These are phyloP conservation scores for Lophius americanus DNA, from an alignment of 2,797 vertebrate species.

Conservation along the genomic window DNA sequence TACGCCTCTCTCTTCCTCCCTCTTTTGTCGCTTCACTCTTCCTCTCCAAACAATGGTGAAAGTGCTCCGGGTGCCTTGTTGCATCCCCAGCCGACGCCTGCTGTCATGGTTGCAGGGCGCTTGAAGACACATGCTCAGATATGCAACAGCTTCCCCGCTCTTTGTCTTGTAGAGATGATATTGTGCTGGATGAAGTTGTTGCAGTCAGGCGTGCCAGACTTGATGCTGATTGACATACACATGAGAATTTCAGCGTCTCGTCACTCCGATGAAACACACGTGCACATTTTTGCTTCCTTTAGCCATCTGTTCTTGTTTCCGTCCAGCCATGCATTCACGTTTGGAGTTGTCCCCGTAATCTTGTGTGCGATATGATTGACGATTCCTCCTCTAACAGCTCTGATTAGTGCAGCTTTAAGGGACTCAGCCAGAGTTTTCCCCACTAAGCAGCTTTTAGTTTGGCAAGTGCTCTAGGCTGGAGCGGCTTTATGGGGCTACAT, in stretches of 20 bases:
- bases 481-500: conserved; percentile 51
- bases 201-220: conserved; percentile 33
- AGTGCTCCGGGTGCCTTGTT: conserved; percentile 56
- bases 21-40: conserved; percentile 34
- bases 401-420: conserved; percentile 78
- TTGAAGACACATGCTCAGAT: conserved; percentile 69
- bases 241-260: background rate
- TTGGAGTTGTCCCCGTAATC: conserved; percentile 53
- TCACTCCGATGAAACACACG: background rate
- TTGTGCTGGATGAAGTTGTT: conserved; percentile 49
- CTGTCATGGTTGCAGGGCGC: conserved; percentile 46
- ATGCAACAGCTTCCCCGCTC: conserved; percentile 70
- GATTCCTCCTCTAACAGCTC: conserved; percentile 64
- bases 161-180: conserved; percentile 67
- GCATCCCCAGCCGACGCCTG: conserved; percentile 61
- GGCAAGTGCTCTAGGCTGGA: conserved; percentile 38
- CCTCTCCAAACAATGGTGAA: conserved; percentile 37
- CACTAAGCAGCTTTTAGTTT: conserved; percentile 76
- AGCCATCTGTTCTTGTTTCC: background rate
- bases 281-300: background rate
- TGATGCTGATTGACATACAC: conserved; percentile 23
- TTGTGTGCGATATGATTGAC: conserved; percentile 44
- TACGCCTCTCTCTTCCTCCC: conserved; percentile 19
- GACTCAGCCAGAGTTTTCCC: conserved; percentile 65
- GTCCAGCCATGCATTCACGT: conserved; percentile 3